A percentile compares a stretch with the other conserved stretches of the same genome.
phyloP scores from a whole-genome alignment of 2,113 vertebrate genomes.

The Cephalopterus ornatus region DNA sequence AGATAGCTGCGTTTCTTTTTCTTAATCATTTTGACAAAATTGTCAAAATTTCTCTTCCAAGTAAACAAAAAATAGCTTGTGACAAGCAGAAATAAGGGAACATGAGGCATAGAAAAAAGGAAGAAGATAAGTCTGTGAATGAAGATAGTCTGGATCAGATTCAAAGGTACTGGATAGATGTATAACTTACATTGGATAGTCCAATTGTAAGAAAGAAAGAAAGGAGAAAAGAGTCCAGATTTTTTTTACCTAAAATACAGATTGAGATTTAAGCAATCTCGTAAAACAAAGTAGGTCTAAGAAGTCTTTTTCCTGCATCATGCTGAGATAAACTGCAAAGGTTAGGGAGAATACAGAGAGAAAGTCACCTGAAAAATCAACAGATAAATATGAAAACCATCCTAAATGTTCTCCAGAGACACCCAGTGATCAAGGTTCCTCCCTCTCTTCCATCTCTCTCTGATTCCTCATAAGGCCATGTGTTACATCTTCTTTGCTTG shows the following conservation, averaged over 20 bases:
- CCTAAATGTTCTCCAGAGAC: background rate
- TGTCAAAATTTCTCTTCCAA: background rate
- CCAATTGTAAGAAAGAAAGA: background rate
- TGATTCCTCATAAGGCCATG: fast-evolving
- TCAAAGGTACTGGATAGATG: background rate
- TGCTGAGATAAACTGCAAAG: background rate
- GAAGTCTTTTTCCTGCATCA: background rate
- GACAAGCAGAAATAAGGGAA: background rate
- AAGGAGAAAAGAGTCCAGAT: fast-evolving
- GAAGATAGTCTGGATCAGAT: background rate
- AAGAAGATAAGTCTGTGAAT: background rate
- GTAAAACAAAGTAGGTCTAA: background rate
- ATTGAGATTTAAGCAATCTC: background rate
- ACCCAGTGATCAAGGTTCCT: background rate
- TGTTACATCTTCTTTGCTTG: background rate
- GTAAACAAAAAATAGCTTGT: background rate
- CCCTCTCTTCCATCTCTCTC: background rate
- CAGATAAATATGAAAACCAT: background rate
- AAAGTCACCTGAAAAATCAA: background rate
- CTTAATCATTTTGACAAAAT: fast-evolving
- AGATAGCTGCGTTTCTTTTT: background rate
- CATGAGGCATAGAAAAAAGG: background rate
- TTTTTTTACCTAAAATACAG: background rate
- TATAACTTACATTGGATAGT: background rate
- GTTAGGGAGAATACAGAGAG: background rate